Evolutionary conservation across 2,888 invertebrate species (phyloP).

Genomic region (Perdita meconis): DNA sequence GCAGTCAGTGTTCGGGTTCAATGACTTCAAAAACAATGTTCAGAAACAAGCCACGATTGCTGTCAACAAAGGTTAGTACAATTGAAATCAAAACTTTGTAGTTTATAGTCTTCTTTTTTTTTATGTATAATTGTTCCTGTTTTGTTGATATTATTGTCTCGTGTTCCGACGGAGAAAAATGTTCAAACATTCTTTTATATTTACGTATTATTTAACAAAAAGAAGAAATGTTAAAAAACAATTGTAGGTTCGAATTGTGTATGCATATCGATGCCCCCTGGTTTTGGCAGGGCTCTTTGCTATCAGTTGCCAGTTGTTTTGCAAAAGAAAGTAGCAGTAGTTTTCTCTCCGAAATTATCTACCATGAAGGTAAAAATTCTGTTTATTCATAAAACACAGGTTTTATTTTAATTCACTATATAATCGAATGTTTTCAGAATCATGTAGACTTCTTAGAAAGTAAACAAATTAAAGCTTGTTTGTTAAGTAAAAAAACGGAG

Average conservation of each 20-base stretch:
- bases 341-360: constrained; percentile 42
- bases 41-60: constrained; percentile 18
- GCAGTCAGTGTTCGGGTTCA: constrained; percentile 18
- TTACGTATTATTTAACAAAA: background rate
- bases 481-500: background rate
- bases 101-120: too few species aligned
- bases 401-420: background rate
- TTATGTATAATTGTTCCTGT: too few species aligned
- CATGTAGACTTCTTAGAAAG: constrained; percentile 29
- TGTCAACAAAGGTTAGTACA: constrained; percentile 27
- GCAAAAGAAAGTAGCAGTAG: constrained; percentile 16
- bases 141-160: too few species aligned
- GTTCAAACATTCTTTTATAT: too few species aligned
- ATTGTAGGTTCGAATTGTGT: constrained; percentile 21
- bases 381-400: too few species aligned
- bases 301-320: constrained; percentile 37
- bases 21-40: constrained; percentile 32
- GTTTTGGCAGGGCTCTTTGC: constrained; percentile 35
- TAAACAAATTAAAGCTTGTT: constrained; percentile 27
- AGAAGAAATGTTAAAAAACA: background rate
- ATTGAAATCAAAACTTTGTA: background rate
- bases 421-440: constrained; percentile 26
- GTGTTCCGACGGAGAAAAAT: too few species aligned
- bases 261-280: constrained; percentile 38
- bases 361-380: constrained; percentile 29